Evolutionary conservation across 2,888 invertebrate genomes (phyloP), one percentile per base, ranked within the genome.

Genomic region (Selenia dentaria): DNA sequence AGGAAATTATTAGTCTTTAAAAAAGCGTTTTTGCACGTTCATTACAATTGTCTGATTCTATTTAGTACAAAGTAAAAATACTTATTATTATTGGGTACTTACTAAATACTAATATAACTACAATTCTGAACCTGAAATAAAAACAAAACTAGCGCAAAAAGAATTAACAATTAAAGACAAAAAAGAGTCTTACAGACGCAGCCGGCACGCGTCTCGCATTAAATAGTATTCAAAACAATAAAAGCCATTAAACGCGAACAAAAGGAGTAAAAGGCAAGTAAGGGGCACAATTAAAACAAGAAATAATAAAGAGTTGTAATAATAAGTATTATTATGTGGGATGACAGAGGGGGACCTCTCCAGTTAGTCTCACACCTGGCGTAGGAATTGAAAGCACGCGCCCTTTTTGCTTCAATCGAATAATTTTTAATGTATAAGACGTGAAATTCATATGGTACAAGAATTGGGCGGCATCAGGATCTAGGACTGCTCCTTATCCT

Each of bases 301-400:
- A 88, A 88, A 86, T 88, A 89, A 88, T 88, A 89, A 88, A 86
- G 88, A 87, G 80, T 79, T 82, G 83, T 82, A 83, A 84, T 88
- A 88, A 88, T 89, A 89, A 89, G 87, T 86, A 86, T 86, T 83
- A 85, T 83, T 82, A 79, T 78, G 77, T 60, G 69, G 74, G 77
- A 78, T 75, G 75, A 73, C 68, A 75, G 71, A 62, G 68, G 71
- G 77, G 79, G 67, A 25, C 25, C 25, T 25, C 63, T 64, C 56
- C 42, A 45, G 43, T 48, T 66, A 51, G 55, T 54, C 11, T 63
- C 69, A 68, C 88, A 87, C 87, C 87, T 87, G 87, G 87, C 20
- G 20, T 5, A 1, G 27, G 31, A n/a, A 62, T 66, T 1, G 58
- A 4, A 4, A 70, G 64, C 78, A 74, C 79, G 75, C 76, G 76